These are phyloP conservation scores for Lethocerus indicus DNA, from an alignment of 1,140 invertebrate genomes.

Conservation along the genomic window DNA sequence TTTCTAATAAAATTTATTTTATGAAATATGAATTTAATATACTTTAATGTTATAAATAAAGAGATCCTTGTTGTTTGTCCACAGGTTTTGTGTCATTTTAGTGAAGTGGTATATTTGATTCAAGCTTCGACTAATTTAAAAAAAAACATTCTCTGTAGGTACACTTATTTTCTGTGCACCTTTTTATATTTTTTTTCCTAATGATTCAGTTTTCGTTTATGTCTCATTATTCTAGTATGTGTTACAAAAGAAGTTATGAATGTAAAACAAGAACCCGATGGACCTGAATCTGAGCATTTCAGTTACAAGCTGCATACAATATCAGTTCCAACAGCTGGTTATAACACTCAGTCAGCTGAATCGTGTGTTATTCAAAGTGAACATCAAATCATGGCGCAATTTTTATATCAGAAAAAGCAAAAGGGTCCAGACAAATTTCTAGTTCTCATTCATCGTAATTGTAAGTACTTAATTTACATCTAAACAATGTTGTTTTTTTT, in stretches of 20 bases:
- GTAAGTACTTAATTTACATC: slow-evolving; percentile 26
- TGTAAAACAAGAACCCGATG: slow-evolving; percentile 18
- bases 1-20: background rate
- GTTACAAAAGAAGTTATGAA: slow-evolving; percentile 8
- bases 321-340: slow-evolving; percentile 28
- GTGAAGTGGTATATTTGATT: slow-evolving; percentile 42
- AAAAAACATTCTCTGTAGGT: slow-evolving; percentile 36
- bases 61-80: slow-evolving; percentile 18
- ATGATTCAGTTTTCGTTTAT: background rate
- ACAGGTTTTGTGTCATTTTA: slow-evolving; percentile 40
- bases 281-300: slow-evolving; percentile 30
- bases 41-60: background rate
- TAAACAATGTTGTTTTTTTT: background rate
- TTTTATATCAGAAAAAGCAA: slow-evolving; percentile 51
- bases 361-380: slow-evolving; percentile 29
- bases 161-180: slow-evolving; percentile 16
- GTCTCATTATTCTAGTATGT: slow-evolving; percentile 14
- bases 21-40: background rate
- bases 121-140: slow-evolving; percentile 60
- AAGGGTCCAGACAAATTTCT: slow-evolving; percentile 41
- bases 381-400: slow-evolving; percentile 59
- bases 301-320: slow-evolving; percentile 39
- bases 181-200: slow-evolving; percentile 10
- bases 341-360: too few species aligned
- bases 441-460: slow-evolving; percentile 59